Evolutionary conservation across 23 tunicate genomes (phyloP).

Genomic region (Clavelina lepadiformis): DNA sequence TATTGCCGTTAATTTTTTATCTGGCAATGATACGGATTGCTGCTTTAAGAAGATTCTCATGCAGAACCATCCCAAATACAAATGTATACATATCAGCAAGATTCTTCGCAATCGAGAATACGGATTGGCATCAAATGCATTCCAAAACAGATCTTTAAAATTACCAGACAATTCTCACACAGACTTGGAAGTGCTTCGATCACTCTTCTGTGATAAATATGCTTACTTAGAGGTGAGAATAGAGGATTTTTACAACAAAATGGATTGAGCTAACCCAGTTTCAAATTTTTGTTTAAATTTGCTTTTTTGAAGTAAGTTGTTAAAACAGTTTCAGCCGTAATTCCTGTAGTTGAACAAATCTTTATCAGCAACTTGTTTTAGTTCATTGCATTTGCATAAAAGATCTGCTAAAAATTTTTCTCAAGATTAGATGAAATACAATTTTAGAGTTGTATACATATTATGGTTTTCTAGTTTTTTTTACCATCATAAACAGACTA

Average conservation of each 20-base stretch:
- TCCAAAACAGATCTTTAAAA: background rate
- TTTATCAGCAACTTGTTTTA: too few species aligned
- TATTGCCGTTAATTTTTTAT: too few species aligned
- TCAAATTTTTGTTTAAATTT: constrained; percentile 3
- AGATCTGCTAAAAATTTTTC: too few species aligned
- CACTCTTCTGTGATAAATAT: constrained; percentile 33
- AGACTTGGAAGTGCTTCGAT: constrained; percentile 53
- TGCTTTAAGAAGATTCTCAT: too few species aligned
- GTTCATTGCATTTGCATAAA: background rate
- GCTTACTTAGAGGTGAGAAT: constrained; percentile 67
- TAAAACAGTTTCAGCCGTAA: too few species aligned
- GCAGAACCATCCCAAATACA: background rate
- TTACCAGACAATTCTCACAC: background rate
- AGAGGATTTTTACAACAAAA: too few species aligned
- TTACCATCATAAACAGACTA: constrained; percentile 21
- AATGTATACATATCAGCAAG: constrained; percentile 3
- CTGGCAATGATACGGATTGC: too few species aligned
- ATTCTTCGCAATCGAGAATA: background rate
- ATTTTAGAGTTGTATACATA: too few species aligned
- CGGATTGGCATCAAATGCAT: background rate
- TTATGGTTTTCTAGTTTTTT: background rate
- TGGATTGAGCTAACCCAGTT: too few species aligned
- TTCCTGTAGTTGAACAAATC: too few species aligned
- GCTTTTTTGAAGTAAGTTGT: too few species aligned
- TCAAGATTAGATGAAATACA: too few species aligned